Evolutionary conservation across 2,797 vertebrate genomes (phyloP), one percentile per base, ranked within the genome.

Genomic region (Corythornis leucogaster): DNA sequence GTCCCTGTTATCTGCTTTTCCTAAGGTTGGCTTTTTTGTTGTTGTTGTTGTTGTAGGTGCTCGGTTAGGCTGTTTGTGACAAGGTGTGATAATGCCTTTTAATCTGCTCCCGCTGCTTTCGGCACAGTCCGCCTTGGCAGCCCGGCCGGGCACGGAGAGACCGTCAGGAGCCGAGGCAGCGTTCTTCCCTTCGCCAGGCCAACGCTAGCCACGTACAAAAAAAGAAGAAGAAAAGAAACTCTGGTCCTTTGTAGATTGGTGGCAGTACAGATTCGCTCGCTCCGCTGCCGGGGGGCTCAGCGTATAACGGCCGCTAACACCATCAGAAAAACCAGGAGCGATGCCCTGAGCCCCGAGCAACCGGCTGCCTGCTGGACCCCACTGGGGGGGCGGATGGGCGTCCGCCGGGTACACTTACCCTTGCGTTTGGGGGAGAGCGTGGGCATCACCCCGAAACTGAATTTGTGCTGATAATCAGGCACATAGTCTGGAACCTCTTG

Each of bases 291-390:
- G 21, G 54, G 50, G 48, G 95, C 96, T 99, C 99, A 99, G 93
- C 98, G 98, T 87, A 99, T 98, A 93, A 98, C 97, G 53, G 98
- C 98, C 42, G 97, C 98, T 95, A 98, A 87, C 92, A 97, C 98
- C 97, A 98, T 94, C 92, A 99, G 96, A 87, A 98, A 97, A 85
- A 97, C 97, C 96, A 98, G 92, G 82, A 97, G 93, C 0, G 97
- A 97, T 2, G 96, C 91, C 96, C 87, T 67, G 71, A 96, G 94
- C 83, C 95, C 95, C 33, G 94, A 73, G 89, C 93, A 93, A 71
- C 98, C 98, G 55, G 98, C 98, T 33, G 99, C 99, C 98, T 99
- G 99, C 97, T 99, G 98, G 58, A 99, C 99, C 97, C 99, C 99
- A 15, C 99, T 99, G 81, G 99, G 99, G 88, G 98, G 98, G 58